Evolutionary conservation across 1,140 invertebrate species (phyloP).

Genomic region (Diachasma alloeum): DNA sequence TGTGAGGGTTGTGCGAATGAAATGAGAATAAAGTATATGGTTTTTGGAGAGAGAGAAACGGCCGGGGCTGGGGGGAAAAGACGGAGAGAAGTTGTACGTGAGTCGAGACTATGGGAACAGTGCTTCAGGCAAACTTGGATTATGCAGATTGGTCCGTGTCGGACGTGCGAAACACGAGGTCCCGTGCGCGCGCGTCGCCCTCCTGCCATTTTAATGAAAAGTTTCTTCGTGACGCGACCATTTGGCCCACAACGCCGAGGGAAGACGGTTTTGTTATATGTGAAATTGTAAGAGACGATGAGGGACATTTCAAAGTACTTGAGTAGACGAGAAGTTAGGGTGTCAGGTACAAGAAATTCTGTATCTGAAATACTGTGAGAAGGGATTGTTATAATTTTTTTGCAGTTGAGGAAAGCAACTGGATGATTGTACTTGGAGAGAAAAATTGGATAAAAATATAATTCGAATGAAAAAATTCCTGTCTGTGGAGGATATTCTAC

Average conservation of each 20-base stretch:
- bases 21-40: background rate
- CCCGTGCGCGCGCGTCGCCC: slow-evolving; percentile 17
- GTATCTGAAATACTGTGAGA: background rate
- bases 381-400: background rate
- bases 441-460: too few species aligned
- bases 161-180: slow-evolving; percentile 33
- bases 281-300: background rate
- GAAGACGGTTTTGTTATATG: background rate
- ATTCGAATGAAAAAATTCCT: too few species aligned
- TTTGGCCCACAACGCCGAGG: background rate
- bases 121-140: slow-evolving; percentile 31
- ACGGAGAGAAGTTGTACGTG: slow-evolving; percentile 22
- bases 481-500: too few species aligned
- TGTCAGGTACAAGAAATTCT: background rate
- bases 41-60: slow-evolving; percentile 14
- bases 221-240: slow-evolving; percentile 6
- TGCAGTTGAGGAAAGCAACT: background rate
- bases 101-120: slow-evolving; percentile 29
- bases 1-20: background rate
- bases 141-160: slow-evolving; percentile 35
- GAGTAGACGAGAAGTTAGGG: background rate
- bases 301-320: background rate
- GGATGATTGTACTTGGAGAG: too few species aligned
- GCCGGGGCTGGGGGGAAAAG: background rate
- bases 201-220: slow-evolving; percentile 35